phyloP scores from a whole-genome alignment of 2,113 vertebrate species.

The Rostratula benghalensis region DNA sequence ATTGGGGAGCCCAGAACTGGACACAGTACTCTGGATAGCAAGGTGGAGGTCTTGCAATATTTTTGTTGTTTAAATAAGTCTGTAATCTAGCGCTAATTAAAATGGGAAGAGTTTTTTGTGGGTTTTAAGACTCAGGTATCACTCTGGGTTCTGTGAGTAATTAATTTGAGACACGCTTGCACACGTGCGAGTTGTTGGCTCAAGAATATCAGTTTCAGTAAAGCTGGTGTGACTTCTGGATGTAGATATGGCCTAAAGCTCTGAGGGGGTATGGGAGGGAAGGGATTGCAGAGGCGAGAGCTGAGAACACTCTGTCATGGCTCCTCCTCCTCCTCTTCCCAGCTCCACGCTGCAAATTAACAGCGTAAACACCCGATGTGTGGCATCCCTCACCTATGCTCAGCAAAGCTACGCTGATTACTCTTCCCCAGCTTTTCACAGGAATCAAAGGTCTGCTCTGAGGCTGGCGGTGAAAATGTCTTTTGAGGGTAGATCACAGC shows the following conservation, averaged over 20 bases:
- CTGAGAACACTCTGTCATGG: not conserved
- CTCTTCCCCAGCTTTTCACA: not conserved
- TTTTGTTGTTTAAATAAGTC: not conserved
- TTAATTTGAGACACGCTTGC: not conserved
- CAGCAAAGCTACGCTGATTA: not conserved
- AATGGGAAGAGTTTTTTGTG: not conserved
- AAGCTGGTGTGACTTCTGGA: not conserved
- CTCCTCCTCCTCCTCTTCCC: not conserved
- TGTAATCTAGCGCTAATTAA: not conserved
- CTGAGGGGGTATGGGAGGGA: not conserved
- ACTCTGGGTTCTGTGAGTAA: not conserved
- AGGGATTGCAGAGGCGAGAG: not conserved
- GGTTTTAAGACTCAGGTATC: not conserved
- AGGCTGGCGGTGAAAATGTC: not conserved
- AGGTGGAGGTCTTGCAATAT: not conserved
- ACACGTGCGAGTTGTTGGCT: not conserved
- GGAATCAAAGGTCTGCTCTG: not conserved
- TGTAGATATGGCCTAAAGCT: not conserved
- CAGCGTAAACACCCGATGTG: not conserved
- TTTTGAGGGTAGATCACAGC: not conserved
- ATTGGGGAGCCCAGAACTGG: no score
- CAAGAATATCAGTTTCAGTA: not conserved
- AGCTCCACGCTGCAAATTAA: conserved; percentile 2
- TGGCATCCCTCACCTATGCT: not conserved
- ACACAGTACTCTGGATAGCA: not conserved